These are phyloP conservation scores for Mimachlamys varia DNA, from an alignment of 2,888 invertebrate genomes.

Conservation along the genomic window DNA sequence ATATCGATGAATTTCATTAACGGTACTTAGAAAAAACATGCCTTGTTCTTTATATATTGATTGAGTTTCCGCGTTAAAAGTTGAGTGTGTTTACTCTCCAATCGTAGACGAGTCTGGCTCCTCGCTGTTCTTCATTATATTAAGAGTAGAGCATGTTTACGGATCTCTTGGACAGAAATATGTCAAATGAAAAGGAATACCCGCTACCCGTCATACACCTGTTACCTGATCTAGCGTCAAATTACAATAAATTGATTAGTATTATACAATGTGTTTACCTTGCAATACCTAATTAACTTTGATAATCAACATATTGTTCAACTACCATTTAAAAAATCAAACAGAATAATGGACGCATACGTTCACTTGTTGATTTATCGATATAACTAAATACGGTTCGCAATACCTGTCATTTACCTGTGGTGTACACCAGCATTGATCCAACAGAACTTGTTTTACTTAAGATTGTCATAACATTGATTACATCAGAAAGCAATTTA, in stretches of 20 bases:
- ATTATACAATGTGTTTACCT: neutral
- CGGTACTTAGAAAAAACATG: neutral
- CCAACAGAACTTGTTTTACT: no score
- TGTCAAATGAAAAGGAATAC: neutral
- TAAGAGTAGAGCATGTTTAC: neutral
- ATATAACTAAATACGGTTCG: no score
- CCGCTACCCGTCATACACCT: neutral
- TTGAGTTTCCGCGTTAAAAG: neutral
- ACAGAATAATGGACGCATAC: neutral
- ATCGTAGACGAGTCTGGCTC: neutral
- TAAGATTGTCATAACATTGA: no score
- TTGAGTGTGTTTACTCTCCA: neutral
- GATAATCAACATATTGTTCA: neutral
- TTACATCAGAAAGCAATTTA: no score
- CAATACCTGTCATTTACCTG: no score
- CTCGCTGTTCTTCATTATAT: neutral
- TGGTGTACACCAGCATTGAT: no score
- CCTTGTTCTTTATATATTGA: neutral
- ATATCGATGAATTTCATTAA: neutral
- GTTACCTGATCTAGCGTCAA: neutral
- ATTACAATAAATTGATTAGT: neutral
- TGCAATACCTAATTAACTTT: neutral
- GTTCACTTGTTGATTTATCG: no score
- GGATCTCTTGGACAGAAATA: neutral
- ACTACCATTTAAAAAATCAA: neutral